Conservation (phyloP, 2,888 invertebrate species). For the Unio delphinus region DNA sequence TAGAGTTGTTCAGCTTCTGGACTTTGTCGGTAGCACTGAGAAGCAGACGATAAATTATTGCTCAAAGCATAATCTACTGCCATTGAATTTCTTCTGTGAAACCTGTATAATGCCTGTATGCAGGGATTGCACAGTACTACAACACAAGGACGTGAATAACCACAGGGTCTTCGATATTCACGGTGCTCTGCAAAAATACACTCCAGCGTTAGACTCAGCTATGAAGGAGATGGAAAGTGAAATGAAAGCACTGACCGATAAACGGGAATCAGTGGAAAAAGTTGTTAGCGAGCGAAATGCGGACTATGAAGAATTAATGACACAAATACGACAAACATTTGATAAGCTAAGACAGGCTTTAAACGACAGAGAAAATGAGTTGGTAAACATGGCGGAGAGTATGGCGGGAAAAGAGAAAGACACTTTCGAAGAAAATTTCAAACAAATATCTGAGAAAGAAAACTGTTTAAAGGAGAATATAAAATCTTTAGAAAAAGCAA, state of each 20-base stretch:
- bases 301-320: conserved; percentile 36
- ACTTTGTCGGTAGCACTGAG: conserved; percentile 58
- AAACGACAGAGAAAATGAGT: conserved; percentile 51
- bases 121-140: conserved; percentile 59
- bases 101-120: conserved; percentile 53
- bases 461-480: conserved; percentile 35
- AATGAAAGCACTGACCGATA: conserved; percentile 38
- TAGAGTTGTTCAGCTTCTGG: conserved; percentile 59
- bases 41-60: conserved; percentile 57
- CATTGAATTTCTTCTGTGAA: conserved; percentile 65
- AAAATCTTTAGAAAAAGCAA: conserved; percentile 34
- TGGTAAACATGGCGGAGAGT: conserved; percentile 44
- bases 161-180: conserved; percentile 58
- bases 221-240: conserved; percentile 52
- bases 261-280: conserved; percentile 42
- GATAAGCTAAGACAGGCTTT: conserved; percentile 44
- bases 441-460: conserved; percentile 28
- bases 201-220: conserved; percentile 50
- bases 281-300: conserved; percentile 40
- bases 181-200: conserved; percentile 54
- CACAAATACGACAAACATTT: conserved; percentile 51
- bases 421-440: conserved; percentile 41
- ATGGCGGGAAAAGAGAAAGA: conserved; percentile 45
- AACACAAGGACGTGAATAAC: conserved; percentile 53
- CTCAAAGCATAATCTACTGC: conserved; percentile 55